phyloP scores from a whole-genome alignment of 2,113 vertebrate genomes.

The Sigmodon hispidus region DNA sequence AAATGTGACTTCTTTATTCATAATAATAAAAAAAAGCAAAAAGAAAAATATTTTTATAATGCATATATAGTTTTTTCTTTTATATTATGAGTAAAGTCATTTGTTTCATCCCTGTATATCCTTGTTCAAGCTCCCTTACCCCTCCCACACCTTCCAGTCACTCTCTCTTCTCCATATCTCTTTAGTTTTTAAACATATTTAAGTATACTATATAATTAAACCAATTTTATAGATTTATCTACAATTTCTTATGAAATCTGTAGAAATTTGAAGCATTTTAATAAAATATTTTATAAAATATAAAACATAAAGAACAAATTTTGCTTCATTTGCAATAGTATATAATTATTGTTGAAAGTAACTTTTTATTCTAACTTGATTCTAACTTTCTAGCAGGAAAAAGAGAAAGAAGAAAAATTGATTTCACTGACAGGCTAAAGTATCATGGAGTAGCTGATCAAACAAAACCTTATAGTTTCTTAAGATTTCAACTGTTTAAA shows the following conservation, averaged over 20 bases:
- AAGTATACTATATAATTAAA: constrained; percentile 33
- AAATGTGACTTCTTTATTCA: no score
- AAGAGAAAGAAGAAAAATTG: constrained; percentile 61
- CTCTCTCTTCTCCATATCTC: no score
- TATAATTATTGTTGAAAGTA: constrained; percentile 27
- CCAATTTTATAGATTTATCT: constrained; percentile 60
- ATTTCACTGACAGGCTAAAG: constrained; percentile 59
- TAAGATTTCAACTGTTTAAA: constrained; percentile 1
- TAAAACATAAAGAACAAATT: constrained; percentile 80
- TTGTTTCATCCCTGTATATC: no score
- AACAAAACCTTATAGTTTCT: constrained; percentile 5
- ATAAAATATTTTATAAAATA: no score
- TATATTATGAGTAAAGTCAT: no score
- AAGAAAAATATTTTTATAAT: no score
- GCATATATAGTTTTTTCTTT: no score
- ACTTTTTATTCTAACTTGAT: constrained; percentile 56
- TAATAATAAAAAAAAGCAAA: no score
- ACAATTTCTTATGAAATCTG: constrained; percentile 15
- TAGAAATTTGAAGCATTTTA: constrained; percentile 69
- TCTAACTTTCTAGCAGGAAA: constrained; percentile 33
- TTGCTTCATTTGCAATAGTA: constrained; percentile 68
- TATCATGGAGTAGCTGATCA: constrained; percentile 16
- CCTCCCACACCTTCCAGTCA: no score
- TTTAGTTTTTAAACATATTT: not conserved
- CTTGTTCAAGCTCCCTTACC: no score